Percentiles rank a stretch among this genome's conserved stretches.
These are phyloP conservation scores for Monochamus alternatus DNA, from an alignment of 2,888 invertebrate genomes.

Conservation along the genomic window DNA sequence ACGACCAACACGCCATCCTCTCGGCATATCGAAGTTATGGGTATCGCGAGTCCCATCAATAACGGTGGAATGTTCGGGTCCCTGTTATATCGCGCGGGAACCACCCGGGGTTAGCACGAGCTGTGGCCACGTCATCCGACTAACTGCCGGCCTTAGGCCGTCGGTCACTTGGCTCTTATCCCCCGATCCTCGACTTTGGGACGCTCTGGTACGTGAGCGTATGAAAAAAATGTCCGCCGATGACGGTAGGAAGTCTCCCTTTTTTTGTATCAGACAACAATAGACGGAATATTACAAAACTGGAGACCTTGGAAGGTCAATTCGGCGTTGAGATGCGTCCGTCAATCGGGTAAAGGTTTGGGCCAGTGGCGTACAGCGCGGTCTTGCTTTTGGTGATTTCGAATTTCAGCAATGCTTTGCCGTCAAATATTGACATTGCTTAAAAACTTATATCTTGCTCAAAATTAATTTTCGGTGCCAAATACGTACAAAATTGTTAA, in stretches of 20 bases:
- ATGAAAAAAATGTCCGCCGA: neutral
- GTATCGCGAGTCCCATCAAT: constrained; percentile 43
- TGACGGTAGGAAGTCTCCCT: constrained; percentile 1
- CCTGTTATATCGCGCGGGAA: constrained; percentile 45
- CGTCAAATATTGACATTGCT: neutral
- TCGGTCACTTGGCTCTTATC: constrained; percentile 30
- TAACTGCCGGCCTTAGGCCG: constrained; percentile 35
- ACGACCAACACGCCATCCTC: constrained; percentile 43
- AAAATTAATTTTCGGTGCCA: too few relatives aligned
- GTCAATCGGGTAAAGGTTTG: neutral
- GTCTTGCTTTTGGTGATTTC: neutral
- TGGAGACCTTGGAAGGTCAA: constrained; percentile 16
- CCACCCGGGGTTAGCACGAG: constrained; percentile 54
- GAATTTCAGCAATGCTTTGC: neutral
- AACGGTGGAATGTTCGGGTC: constrained; percentile 36
- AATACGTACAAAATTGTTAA: too few relatives aligned
- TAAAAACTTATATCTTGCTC: too few relatives aligned
- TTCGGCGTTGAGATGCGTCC: neutral
- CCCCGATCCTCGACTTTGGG: neutral
- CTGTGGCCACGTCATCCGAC: constrained; percentile 35
- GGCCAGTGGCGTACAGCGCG: neutral
- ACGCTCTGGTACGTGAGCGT: neutral
- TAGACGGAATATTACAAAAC: neutral
- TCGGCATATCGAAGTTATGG: constrained; percentile 41
- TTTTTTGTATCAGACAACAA: constrained; percentile 27